Conservation (phyloP, 1,140 invertebrate genomes). For the Drosophila sucinea region DNA sequence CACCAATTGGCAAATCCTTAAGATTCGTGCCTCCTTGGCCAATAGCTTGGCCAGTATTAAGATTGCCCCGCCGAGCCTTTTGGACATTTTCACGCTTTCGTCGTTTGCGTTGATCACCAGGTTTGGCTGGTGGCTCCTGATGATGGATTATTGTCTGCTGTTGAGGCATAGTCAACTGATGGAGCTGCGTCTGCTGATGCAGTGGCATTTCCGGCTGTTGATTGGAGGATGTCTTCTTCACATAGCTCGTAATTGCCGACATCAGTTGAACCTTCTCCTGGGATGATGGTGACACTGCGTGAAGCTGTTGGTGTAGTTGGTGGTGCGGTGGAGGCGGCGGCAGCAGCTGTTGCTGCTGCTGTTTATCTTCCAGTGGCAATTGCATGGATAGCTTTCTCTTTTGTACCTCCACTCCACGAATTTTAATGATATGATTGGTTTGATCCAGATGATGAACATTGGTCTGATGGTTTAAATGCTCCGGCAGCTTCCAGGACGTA, state of each 20-base stretch:
- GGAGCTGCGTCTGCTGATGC: not conserved
- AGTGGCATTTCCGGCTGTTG: conserved; percentile 5
- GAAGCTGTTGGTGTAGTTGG: conserved; percentile 31
- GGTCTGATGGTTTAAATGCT: not conserved
- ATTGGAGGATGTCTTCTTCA: conserved; percentile 21
- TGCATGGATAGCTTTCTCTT: conserved; percentile 56
- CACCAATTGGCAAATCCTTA: conserved; percentile 3
- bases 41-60: conserved; percentile 73
- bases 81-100: conserved; percentile 91
- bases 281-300: not conserved
- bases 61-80: conserved; percentile 89
- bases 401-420: conserved; percentile 28
- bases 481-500: not conserved
- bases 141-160: conserved; percentile 9
- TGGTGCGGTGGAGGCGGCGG: conserved; percentile 31
- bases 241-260: conserved; percentile 17
- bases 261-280: conserved; percentile 38
- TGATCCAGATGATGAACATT: not conserved
- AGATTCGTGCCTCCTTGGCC: conserved; percentile 38
- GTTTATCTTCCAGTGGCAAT: conserved; percentile 55
- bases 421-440: conserved; percentile 3
- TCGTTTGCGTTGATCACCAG: conserved; percentile 86
- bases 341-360: conserved; percentile 27
- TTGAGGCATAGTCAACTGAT: not conserved
- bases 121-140: conserved; percentile 24